Conservation (phyloP, 2,888 invertebrate species). For the Allygus modestus region DNA sequence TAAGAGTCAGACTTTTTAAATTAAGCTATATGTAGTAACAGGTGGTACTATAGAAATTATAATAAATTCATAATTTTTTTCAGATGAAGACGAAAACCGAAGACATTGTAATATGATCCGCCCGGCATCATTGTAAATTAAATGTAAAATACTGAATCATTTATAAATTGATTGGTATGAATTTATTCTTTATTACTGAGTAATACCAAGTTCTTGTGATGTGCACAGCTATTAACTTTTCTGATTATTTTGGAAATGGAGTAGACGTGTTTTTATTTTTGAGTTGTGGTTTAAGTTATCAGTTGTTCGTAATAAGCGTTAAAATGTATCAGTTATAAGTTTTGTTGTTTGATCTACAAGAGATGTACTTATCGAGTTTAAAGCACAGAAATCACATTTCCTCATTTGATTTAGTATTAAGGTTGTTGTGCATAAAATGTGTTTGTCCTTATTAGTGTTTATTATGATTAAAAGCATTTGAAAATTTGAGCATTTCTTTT, state of each 20-base stretch:
- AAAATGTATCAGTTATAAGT: not conserved
- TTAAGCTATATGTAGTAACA: too few species aligned
- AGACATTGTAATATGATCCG: conserved; percentile 32
- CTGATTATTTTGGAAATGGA: conserved; percentile 36
- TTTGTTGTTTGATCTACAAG: not conserved
- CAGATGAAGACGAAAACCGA: not conserved
- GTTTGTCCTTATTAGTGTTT: not conserved
- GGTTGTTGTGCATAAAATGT: conserved; percentile 14
- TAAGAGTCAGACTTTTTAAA: too few species aligned
- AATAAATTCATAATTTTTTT: not conserved
- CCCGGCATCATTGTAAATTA: conserved; percentile 33
- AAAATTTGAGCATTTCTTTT: not conserved
- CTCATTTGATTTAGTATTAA: not conserved
- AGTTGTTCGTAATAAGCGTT: conserved; percentile 13
- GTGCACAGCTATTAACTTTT: conserved; percentile 26
- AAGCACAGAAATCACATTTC: not conserved
- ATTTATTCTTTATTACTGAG: conserved; percentile 53
- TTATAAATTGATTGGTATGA: conserved; percentile 51
- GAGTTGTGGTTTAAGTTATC: not conserved
- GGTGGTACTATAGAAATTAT: not conserved
- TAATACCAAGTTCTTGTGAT: conserved; percentile 43
- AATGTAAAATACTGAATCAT: conserved; percentile 51
- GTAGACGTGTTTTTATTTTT: not conserved
- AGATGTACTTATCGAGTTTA: conserved; percentile 23
- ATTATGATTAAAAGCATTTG: conserved; percentile 3